Evolutionary conservation across 2,797 vertebrate genomes (phyloP).

Genomic region (Fratercula arctica): DNA sequence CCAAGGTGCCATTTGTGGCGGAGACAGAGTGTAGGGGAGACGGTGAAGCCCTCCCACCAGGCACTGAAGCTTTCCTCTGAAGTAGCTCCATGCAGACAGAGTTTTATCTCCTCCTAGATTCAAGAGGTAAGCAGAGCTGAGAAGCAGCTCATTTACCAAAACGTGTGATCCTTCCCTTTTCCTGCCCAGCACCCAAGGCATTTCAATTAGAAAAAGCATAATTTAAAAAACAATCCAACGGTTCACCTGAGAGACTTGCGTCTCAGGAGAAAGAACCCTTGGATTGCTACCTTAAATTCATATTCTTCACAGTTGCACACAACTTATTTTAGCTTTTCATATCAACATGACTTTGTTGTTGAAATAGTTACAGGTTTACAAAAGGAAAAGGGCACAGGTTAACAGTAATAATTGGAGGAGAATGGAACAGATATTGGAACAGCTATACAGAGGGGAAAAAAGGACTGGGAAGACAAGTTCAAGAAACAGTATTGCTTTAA

Average conservation of each 20-base stretch:
- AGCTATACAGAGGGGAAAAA: conserved; percentile 54
- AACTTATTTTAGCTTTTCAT: conserved; percentile 63
- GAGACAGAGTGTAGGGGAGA: conserved; percentile 13
- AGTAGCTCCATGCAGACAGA: conserved; percentile 27
- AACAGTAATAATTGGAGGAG: conserved; percentile 64
- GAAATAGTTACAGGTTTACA: conserved; percentile 59
- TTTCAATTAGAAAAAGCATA: background rate
- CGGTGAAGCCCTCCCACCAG: conserved; percentile 2
- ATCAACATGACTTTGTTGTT: conserved; percentile 60
- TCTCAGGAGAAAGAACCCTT: conserved; percentile 31
- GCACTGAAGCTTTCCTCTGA: conserved; percentile 43
- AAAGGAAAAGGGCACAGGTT: conserved; percentile 57
- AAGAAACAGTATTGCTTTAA: conserved; percentile 58
- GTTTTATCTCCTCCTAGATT: conserved; percentile 16
- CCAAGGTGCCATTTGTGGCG: conserved; percentile 25
- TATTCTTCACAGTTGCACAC: conserved; percentile 23
- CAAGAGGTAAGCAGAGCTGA: conserved; percentile 30
- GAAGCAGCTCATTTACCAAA: conserved; percentile 41
- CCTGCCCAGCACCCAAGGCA: conserved; percentile 38
- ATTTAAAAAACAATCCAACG: conserved; percentile 24
- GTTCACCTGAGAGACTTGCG: conserved; percentile 32
- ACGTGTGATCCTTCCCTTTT: background rate
- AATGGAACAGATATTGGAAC: conserved; percentile 37
- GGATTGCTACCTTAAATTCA: conserved; percentile 40
- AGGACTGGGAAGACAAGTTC: conserved; percentile 51